Conservation (phyloP, 2,113 vertebrate genomes). For the Nematolebias whitei region DNA sequence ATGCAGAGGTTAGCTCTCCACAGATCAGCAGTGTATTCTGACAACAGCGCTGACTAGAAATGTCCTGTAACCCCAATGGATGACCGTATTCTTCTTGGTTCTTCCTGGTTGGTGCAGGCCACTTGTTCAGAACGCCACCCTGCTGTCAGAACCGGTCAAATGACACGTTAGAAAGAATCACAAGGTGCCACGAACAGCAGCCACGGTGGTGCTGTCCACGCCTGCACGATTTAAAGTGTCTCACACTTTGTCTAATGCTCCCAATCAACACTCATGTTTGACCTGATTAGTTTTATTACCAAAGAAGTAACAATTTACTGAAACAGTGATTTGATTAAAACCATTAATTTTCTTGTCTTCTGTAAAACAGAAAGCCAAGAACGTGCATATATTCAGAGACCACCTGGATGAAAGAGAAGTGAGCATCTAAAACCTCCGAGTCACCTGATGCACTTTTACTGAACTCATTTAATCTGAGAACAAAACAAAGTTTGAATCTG, state of each 20-base stretch:
- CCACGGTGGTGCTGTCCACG: background rate
- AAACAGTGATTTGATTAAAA: background rate
- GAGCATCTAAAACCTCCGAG: too few relatives aligned
- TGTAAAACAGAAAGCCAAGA: rapidly evolving
- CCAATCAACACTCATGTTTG: background rate
- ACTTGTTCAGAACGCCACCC: rapidly evolving
- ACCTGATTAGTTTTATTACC: background rate
- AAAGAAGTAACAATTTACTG: too few relatives aligned
- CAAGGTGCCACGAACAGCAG: background rate
- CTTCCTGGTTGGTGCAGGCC: constrained; percentile 10
- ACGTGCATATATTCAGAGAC: background rate
- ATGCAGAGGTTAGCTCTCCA: too few relatives aligned
- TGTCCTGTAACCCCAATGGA: too few relatives aligned
- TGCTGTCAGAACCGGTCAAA: constrained; percentile 3
- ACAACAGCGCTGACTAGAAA: too few relatives aligned
- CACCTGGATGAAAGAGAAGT: background rate
- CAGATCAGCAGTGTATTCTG: too few relatives aligned
- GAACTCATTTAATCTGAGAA: too few relatives aligned
- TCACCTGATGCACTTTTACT: too few relatives aligned
- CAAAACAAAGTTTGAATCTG: too few relatives aligned
- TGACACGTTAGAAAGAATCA: background rate
- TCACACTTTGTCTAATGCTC: background rate
- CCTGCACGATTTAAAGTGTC: background rate
- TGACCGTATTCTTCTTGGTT: too few relatives aligned
- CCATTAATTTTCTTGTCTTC: background rate